These are phyloP conservation scores for Melitaea athalia DNA, from an alignment of 2,888 invertebrate genomes.

Conservation along the genomic window DNA sequence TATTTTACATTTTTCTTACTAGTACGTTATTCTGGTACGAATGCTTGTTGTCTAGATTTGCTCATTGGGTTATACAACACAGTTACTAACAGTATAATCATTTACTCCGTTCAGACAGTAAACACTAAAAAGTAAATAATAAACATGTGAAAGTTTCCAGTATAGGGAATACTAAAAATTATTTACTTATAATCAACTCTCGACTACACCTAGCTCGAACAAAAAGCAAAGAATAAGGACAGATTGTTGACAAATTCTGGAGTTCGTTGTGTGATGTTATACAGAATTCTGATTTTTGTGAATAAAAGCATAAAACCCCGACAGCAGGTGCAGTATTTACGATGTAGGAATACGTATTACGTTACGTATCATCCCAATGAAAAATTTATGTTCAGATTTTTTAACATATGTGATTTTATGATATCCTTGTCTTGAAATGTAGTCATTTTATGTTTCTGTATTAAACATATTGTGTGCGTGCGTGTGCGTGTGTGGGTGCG, in stretches of 20 bases:
- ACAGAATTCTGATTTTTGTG: slow-evolving; percentile 2
- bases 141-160: background rate
- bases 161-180: background rate
- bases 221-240: background rate
- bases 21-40: no score
- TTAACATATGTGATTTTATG: background rate
- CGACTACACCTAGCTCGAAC: background rate
- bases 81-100: no score
- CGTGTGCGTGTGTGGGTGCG: no score
- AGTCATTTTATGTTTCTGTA: no score
- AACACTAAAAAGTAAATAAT: no score
- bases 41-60: no score
- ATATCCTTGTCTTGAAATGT: no score
- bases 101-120: no score
- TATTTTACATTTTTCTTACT: no score
- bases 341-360: slow-evolving; percentile 32
- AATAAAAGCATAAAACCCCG: slow-evolving; percentile 43
- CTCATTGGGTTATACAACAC: no score
- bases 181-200: background rate
- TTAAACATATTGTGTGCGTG: no score
- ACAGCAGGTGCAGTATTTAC: slow-evolving; percentile 57
- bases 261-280: slow-evolving; percentile 13
- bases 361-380: slow-evolving; percentile 29
- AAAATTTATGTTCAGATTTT: slow-evolving; percentile 17
- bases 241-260: slow-evolving; percentile 8